Evolutionary conservation across 30 jellyfish, hydroid and myxozoan genomes (phyloP), one percentile per base, ranked within the genome.

Genomic region (Hydractinia echinata): DNA sequence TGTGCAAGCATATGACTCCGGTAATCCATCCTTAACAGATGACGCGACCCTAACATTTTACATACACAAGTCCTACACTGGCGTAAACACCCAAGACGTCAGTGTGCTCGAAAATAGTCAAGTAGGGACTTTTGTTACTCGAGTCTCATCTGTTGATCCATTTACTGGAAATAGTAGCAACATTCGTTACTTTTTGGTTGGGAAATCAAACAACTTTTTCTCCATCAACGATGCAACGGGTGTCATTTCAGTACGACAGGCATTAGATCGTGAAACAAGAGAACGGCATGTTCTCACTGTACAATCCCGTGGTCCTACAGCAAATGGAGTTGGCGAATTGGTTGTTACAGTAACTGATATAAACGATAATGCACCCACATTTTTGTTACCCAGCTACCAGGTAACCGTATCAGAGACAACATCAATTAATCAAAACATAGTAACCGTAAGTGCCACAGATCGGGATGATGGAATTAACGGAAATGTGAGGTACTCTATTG

Each of bases 341-440:
- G 61, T 87, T 8, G 90, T 92, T 18, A 52, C 89, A 5, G 54
- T 92, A 15, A 79, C 8, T 68, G 98, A 92, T 79, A 95, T 76
- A 53, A 92, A 92, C 53, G 98, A 92, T 82, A 84, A 87, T 77
- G 76, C 60, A 49, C 98, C 98, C 54, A 76, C 11, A 16, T 92
- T 92, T 72, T n/a, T 16, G 58, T 84, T 21, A 55, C 52, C 9
- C 71, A 16, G 9, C 21, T 79, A 56, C 51, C 55, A 79, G 50
- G 20, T 21, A 15, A 84, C 84, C 13, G 8, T 90, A 21, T 15
- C 77, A 4, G 97, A 86, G 76, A 78, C 50, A 20, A 54, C 95
- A 4, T 53, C 89, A 6, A 52, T 82, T 44, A 86, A 87, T 5
- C 15, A 81, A 4, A 30, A 8, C 49, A 87, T 90, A 51, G 30